These are phyloP conservation scores for Scomberomorus guttatus DNA, from an alignment of 2,797 vertebrate species.

Conservation along the genomic window DNA sequence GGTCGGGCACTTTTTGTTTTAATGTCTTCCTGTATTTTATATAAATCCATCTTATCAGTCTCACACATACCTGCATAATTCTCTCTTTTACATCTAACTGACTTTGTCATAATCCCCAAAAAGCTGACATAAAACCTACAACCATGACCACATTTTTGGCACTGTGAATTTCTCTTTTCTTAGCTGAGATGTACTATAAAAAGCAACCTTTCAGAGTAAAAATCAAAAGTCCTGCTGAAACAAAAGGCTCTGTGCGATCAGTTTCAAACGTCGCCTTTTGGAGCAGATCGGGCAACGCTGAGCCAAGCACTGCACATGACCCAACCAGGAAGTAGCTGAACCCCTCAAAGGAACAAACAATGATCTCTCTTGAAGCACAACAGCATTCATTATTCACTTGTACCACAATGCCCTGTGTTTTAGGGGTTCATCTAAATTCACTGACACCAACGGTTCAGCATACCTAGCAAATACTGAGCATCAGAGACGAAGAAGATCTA, in stretches of 20 bases:
- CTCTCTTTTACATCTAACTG: not conserved
- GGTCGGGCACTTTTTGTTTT: no score
- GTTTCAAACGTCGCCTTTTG: constrained; percentile 41
- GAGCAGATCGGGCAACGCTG: constrained; percentile 46
- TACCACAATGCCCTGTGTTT: constrained; percentile 66
- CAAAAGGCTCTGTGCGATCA: constrained; percentile 52
- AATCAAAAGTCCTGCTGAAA: constrained; percentile 34
- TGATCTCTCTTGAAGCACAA: constrained; percentile 70
- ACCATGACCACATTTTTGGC: not conserved
- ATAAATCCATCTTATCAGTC: no score
- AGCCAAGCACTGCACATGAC: constrained; percentile 71
- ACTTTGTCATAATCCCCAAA: not conserved
- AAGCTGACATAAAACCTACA: not conserved
- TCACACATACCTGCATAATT: not conserved
- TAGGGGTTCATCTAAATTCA: constrained; percentile 70
- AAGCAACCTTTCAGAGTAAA: constrained; percentile 1
- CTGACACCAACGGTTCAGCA: constrained; percentile 29
- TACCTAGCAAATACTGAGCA: not conserved
- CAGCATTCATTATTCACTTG: constrained; percentile 59
- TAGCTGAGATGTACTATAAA: not conserved
- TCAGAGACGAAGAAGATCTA: not conserved
- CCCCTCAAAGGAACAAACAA: constrained; percentile 67
- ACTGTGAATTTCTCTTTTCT: not conserved
- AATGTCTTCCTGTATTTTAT: no score
- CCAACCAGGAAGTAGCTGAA: constrained; percentile 69